Conservation (phyloP, 1,140 invertebrate species). For the Lethrus apterus region DNA sequence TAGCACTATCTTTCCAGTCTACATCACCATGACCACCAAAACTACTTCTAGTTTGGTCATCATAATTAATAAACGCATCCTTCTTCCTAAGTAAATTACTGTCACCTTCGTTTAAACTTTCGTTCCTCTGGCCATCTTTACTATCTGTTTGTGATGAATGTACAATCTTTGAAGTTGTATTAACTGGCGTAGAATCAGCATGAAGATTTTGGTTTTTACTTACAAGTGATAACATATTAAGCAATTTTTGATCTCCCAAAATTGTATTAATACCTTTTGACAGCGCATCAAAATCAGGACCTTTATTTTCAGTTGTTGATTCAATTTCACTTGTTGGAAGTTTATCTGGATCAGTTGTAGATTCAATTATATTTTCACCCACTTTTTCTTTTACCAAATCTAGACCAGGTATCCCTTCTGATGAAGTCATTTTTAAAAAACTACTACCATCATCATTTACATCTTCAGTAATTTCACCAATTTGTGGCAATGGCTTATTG, state of each 20-base stretch:
- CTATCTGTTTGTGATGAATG: neutral
- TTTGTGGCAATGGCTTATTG: conserved; percentile 2
- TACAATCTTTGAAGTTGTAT: conserved; percentile 8
- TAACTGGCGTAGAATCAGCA: neutral
- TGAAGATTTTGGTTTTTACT: conserved; percentile 28
- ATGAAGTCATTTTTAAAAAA: conserved; percentile 24
- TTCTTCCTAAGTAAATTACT: neutral
- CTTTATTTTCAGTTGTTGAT: conserved; percentile 16
- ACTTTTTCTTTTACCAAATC: conserved; percentile 48
- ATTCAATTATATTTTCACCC: conserved; percentile 33
- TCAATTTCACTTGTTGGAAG: conserved; percentile 9
- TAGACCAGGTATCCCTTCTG: conserved; percentile 54
- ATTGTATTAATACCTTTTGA: conserved; percentile 53
- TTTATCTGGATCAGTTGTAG: conserved; percentile 40
- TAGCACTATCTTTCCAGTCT: conserved; percentile 7
- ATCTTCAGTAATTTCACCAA: neutral
- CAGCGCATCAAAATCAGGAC: conserved; percentile 48
- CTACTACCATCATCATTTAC: conserved; percentile 13
- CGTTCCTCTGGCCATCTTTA: neutral
- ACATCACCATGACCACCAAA: conserved; percentile 15
- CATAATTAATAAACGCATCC: conserved; percentile 14
- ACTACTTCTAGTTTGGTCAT: conserved; percentile 34
- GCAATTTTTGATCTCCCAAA: conserved; percentile 51
- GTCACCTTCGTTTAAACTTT: neutral
- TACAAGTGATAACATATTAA: conserved; percentile 51